Base-by-base conservation (phyloP, 2,113 vertebrate species). In the Pagrus major region DNA sequence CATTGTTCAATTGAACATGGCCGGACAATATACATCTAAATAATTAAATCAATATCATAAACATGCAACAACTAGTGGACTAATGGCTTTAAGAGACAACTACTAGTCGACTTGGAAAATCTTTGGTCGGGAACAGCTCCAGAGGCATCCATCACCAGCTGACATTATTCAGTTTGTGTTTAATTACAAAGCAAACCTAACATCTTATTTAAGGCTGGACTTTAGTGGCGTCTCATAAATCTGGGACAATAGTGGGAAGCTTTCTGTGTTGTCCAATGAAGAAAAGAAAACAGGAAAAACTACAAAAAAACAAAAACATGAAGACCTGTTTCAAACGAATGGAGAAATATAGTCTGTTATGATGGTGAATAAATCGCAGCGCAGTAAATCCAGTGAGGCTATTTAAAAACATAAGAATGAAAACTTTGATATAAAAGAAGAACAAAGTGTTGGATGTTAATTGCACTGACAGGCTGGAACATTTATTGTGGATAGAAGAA, bases 401-500 rank as follows among this genome's bases (percentile, higher is more conserved):
- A 42, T 35, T 63, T 35, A 47, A 33, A 29, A 69, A 69, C 9
- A 10, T 25, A 27, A 47, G 21, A 67, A 67, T 25, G 54, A 65
- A 80, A 71, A 55, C 4, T 10, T 39, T 54, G 21, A 47, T 29
- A 31, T 11, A 68, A 55, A 37, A n/a, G 6, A 21, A 42, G 25
- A 64, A 71, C 29, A 69, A 65, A 69, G 33, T 20, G 7, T 31
- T 63, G 37, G 18, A 0, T 42, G 16, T 41, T 39, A 61, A 63
- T 55, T 75, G 6, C 29, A 39, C 29, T 72, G 41, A 80, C 71
- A 71, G 37, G 7, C 58, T 80, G 47, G 42, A 72, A 29, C 27
- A 4, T 37, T 83, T 72, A 18, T 70, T 68, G 69, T 58, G 23
- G 2, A 60, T 15, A 25, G 14, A 67, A 66, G 14, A 64, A 47